Evolutionary conservation across 2,797 vertebrate species (phyloP).

Genomic region (Champsocephalus gunnari): DNA sequence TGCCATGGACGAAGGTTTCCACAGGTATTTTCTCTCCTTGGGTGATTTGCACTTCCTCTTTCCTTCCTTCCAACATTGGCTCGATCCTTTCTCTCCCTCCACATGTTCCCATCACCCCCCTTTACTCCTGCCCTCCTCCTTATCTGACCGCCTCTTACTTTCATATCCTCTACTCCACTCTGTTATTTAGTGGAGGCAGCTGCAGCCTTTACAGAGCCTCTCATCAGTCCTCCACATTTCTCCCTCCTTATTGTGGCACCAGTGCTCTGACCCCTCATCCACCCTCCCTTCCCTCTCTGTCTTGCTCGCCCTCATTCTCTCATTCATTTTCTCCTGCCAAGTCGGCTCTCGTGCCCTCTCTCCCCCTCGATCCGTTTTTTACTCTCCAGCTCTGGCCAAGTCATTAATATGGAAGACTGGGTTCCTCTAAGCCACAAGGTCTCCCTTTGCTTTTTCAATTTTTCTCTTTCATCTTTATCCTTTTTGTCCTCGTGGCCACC

Average conservation of each 20-base stretch:
- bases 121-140: slow-evolving; percentile 27
- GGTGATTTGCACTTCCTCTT: not conserved
- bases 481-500: slow-evolving; percentile 25
- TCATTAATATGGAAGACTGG: slow-evolving; percentile 61
- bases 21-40: not conserved
- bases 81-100: slow-evolving; percentile 2
- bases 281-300: slow-evolving; percentile 42
- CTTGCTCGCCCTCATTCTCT: slow-evolving; percentile 51
- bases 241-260: slow-evolving; percentile 56
- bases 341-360: slow-evolving; percentile 40
- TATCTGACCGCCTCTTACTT: slow-evolving; percentile 41
- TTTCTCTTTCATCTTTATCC: slow-evolving; percentile 27
- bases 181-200: slow-evolving; percentile 55
- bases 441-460: slow-evolving; percentile 42
- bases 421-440: slow-evolving; percentile 47
- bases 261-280: slow-evolving; percentile 58
- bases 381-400: slow-evolving; percentile 42
- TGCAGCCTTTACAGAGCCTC: slow-evolving; percentile 62
- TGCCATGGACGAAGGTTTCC: not conserved
- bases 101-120: slow-evolving; percentile 14
- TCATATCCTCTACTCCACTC: slow-evolving; percentile 27
- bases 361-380: slow-evolving; percentile 31
- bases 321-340: slow-evolving; percentile 72
- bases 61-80: not conserved
- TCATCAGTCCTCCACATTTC: slow-evolving; percentile 61